Conservation (phyloP, 1,140 invertebrate species). For the Heterodera schachtii region DNA sequence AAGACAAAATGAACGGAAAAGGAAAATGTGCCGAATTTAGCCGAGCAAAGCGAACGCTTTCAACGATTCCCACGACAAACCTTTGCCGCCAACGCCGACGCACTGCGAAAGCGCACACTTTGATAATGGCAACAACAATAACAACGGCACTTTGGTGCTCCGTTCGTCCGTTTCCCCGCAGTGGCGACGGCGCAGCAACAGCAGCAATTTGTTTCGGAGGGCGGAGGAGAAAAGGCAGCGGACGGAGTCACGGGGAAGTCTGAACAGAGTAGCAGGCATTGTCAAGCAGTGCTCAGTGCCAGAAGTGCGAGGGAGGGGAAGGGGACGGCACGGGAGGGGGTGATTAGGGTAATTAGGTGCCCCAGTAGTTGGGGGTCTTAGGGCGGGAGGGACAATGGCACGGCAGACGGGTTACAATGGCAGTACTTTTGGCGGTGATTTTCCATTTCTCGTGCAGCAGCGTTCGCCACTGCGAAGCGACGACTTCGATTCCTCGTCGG, state of each 20-base stretch:
- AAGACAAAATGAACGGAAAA: not conserved
- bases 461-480: constrained; percentile 77
- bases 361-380: no score
- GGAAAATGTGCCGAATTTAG: not conserved
- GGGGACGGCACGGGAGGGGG: no score
- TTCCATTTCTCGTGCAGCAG: constrained; percentile 71
- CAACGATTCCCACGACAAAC: constrained; percentile 75
- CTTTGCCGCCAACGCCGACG: constrained; percentile 83
- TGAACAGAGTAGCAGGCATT: constrained; percentile 48
- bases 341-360: not conserved
- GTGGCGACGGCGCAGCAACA: constrained; percentile 38
- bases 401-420: no score
- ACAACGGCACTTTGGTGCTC: constrained; percentile 47
- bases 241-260: constrained; percentile 29
- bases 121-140: constrained; percentile 67
- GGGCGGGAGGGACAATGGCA: no score
- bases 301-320: constrained; percentile 37
- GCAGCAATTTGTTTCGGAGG: constrained; percentile 33
- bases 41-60: constrained; percentile 12
- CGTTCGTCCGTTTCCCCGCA: constrained; percentile 30
- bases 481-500: constrained; percentile 80
- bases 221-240: constrained; percentile 16
- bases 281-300: constrained; percentile 57
- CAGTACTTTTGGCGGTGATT: not conserved
- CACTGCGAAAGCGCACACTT: constrained; percentile 68